phyloP scores from a whole-genome alignment of 2,113 vertebrate genomes.

The Zeus faber region DNA sequence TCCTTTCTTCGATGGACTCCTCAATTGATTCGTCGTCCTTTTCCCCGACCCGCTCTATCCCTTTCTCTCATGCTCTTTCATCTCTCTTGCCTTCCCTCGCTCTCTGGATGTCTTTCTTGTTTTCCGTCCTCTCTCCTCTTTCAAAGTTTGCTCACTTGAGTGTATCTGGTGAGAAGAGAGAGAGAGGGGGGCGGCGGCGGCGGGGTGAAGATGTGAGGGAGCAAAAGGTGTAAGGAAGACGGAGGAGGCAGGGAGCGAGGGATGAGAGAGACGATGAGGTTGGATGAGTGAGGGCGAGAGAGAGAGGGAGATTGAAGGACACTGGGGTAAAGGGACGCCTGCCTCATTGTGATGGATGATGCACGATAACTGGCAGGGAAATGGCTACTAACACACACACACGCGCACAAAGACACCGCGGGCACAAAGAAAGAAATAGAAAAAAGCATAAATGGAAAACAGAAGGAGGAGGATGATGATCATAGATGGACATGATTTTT shows the following conservation, averaged over 20 bases:
- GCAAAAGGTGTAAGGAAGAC: not conserved
- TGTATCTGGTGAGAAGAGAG: not conserved
- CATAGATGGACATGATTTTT: too few species aligned
- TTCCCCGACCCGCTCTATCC: too few species aligned
- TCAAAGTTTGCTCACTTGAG: too few species aligned
- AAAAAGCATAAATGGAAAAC: not conserved
- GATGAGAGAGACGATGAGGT: not conserved
- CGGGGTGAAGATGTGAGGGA: not conserved
- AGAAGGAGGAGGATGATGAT: not conserved
- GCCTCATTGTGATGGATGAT: not conserved
- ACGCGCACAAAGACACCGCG: not conserved
- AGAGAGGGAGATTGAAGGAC: not conserved
- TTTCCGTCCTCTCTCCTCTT: too few species aligned
- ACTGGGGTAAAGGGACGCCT: not conserved
- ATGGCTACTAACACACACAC: not conserved
- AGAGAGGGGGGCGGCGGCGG: not conserved
- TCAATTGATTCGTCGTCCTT: too few species aligned
- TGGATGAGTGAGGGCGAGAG: not conserved
- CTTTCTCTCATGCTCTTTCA: too few species aligned
- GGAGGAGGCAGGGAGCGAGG: not conserved
- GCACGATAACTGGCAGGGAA: conserved; percentile 1
- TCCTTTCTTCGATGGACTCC: too few species aligned
- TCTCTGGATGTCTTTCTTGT: too few species aligned
- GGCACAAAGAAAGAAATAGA: not conserved
- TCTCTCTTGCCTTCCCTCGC: too few species aligned